phyloP scores from a whole-genome alignment of 2,888 invertebrate species.

The Scaptomyza reducta region DNA sequence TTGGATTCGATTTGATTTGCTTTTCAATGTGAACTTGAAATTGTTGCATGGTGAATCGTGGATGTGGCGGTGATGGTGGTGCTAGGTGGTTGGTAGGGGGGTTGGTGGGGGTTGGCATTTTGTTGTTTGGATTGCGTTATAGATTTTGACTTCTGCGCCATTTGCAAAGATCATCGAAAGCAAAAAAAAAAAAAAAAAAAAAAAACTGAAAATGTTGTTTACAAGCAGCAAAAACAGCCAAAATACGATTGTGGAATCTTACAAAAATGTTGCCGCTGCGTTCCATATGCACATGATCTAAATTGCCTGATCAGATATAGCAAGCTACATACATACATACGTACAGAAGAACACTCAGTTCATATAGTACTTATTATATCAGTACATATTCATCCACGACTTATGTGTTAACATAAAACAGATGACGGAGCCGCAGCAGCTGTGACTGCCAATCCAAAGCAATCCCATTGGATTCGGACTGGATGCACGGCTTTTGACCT shows the following conservation, averaged over 20 bases:
- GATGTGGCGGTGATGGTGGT: too few relatives aligned
- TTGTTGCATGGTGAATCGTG: neutral
- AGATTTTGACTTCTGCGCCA: slow-evolving; percentile 44
- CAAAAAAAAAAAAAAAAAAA: slow-evolving; percentile 10
- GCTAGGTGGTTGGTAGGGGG: neutral
- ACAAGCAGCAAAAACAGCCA: slow-evolving; percentile 46
- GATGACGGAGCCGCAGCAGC: slow-evolving; percentile 71
- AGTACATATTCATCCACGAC: slow-evolving; percentile 33
- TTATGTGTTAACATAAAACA: slow-evolving; percentile 74
- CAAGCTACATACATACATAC: slow-evolving; percentile 1
- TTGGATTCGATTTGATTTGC: slow-evolving; percentile 76
- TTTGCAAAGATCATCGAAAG: slow-evolving; percentile 41
- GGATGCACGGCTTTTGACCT: slow-evolving; percentile 16
- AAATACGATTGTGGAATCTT: slow-evolving; percentile 67
- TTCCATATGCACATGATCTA: slow-evolving; percentile 72
- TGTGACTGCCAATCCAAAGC: slow-evolving; percentile 66
- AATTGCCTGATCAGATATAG: slow-evolving; percentile 34
- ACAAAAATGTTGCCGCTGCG: slow-evolving; percentile 59
- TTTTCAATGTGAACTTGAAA: slow-evolving; percentile 52
- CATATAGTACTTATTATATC: slow-evolving; percentile 11
- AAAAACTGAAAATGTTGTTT: slow-evolving; percentile 56
- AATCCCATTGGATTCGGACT: slow-evolving; percentile 29
- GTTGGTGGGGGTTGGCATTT: neutral
- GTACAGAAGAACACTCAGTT: slow-evolving; percentile 1
- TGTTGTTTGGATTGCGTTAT: neutral